Evolutionary conservation across 2,797 vertebrate species (phyloP).

Genomic region (Centropyge bicolor): DNA sequence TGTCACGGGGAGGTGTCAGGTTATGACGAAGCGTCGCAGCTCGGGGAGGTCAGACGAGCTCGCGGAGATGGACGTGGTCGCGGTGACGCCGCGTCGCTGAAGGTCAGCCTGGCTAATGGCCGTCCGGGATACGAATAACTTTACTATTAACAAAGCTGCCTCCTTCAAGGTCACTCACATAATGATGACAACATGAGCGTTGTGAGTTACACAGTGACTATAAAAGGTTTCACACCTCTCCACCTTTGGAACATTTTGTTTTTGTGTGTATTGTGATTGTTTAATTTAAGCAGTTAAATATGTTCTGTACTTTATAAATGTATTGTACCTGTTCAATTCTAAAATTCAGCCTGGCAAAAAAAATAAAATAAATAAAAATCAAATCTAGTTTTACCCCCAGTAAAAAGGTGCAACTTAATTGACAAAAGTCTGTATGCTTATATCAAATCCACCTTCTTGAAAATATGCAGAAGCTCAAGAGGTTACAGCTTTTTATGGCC

Average conservation of each 20-base stretch:
- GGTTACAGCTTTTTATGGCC: neutral
- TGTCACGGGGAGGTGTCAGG: conserved; percentile 72
- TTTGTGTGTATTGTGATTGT: neutral
- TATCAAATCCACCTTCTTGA: neutral
- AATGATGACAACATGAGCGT: conserved; percentile 15
- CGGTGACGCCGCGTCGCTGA: conserved; percentile 38
- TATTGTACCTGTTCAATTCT: neutral
- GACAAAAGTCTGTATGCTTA: no score
- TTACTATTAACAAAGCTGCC: conserved; percentile 34
- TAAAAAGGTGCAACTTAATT: neutral
- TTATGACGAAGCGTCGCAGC: conserved; percentile 64
- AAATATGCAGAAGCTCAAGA: neutral
- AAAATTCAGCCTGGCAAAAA: neutral
- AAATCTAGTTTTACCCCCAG: neutral
- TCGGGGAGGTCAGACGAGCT: conserved; percentile 57
- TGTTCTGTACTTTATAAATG: neutral
- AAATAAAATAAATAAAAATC: no score
- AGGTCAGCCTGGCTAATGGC: conserved; percentile 58
- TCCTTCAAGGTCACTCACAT: conserved; percentile 32
- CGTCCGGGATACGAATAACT: conserved; percentile 27
- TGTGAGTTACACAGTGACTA: neutral
- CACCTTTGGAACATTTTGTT: neutral
- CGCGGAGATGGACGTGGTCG: conserved; percentile 46
- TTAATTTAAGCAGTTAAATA: neutral
- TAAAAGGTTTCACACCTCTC: neutral